phyloP scores from a whole-genome alignment of 1,140 invertebrate species.

The Leptinotarsa lineolata region DNA sequence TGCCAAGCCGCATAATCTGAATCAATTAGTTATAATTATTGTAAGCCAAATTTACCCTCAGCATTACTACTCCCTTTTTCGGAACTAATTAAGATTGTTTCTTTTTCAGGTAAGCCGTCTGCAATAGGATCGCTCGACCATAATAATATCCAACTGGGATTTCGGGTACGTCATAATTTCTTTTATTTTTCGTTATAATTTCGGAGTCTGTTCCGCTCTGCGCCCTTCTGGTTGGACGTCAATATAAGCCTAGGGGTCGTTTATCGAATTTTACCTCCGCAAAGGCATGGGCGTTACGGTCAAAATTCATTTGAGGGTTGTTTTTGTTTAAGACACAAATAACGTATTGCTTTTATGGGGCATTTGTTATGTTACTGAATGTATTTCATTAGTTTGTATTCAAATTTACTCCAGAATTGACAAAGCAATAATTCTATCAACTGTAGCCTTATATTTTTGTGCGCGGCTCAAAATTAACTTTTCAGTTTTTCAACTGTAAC shows the following conservation, averaged over 20 bases:
- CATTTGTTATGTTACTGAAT: too few relatives aligned
- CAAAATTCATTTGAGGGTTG: too few relatives aligned
- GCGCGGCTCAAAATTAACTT: too few relatives aligned
- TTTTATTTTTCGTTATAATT: conserved; percentile 21
- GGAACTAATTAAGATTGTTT: background rate
- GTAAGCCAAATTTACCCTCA: background rate
- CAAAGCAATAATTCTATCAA: too few relatives aligned
- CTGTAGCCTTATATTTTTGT: too few relatives aligned
- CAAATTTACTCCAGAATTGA: too few relatives aligned
- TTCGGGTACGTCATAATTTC: conserved; percentile 24
- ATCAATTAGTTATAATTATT: background rate
- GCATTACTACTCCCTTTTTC: background rate
- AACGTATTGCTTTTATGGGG: too few relatives aligned
- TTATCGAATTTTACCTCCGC: conserved; percentile 4
- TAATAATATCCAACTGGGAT: conserved; percentile 16
- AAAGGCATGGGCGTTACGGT: background rate
- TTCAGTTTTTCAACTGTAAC: too few relatives aligned
- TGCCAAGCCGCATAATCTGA: background rate
- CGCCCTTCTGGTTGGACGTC: conserved; percentile 7
- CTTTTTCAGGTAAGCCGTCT: conserved; percentile 21
- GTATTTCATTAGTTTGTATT: too few relatives aligned
- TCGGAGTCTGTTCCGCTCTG: background rate
- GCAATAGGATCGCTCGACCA: conserved; percentile 1
- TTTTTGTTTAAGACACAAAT: too few relatives aligned
- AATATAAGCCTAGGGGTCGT: background rate